A percentile compares a stretch with the other conserved stretches of the same genome.
These are phyloP conservation scores for Andrena haemorrhoa DNA, from an alignment of 2,888 invertebrate genomes.

Conservation along the genomic window DNA sequence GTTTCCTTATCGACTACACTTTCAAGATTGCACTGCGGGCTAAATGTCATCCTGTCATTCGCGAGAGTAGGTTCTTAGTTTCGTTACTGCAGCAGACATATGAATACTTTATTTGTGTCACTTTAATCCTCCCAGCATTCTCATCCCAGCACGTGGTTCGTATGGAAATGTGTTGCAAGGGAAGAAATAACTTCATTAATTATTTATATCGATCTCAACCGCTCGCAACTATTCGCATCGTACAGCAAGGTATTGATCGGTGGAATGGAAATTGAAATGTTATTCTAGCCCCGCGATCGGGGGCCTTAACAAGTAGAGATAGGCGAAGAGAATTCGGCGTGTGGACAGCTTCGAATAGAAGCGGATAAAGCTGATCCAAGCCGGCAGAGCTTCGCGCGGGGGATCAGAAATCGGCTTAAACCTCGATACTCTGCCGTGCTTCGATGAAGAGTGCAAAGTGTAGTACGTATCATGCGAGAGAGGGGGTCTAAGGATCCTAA, in stretches of 20 bases:
- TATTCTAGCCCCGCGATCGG: background rate
- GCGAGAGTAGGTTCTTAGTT: background rate
- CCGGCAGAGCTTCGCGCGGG: conserved; percentile 48
- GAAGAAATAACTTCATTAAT: background rate
- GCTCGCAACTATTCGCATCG: background rate
- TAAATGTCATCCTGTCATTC: too few species aligned
- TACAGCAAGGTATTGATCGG: background rate
- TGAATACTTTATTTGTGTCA: background rate
- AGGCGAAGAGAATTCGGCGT: conserved; percentile 51
- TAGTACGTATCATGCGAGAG: conserved; percentile 61
- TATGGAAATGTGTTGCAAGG: background rate
- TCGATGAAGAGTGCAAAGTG: conserved; percentile 72
- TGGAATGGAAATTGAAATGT: background rate
- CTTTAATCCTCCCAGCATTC: too few species aligned
- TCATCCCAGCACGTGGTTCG: background rate
- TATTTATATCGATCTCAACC: background rate
- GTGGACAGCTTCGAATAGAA: conserved; percentile 63
- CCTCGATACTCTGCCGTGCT: conserved; percentile 60
- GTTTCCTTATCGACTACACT: conserved; percentile 1
- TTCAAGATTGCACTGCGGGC: background rate
- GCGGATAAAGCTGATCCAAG: conserved; percentile 71
- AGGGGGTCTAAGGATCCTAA: conserved; percentile 62
- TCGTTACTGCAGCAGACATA: background rate
- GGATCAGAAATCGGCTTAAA: conserved; percentile 72
- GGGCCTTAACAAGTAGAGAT: conserved; percentile 38